phyloP scores from a whole-genome alignment of 2,797 vertebrate genomes.

The Amazona finschi region DNA sequence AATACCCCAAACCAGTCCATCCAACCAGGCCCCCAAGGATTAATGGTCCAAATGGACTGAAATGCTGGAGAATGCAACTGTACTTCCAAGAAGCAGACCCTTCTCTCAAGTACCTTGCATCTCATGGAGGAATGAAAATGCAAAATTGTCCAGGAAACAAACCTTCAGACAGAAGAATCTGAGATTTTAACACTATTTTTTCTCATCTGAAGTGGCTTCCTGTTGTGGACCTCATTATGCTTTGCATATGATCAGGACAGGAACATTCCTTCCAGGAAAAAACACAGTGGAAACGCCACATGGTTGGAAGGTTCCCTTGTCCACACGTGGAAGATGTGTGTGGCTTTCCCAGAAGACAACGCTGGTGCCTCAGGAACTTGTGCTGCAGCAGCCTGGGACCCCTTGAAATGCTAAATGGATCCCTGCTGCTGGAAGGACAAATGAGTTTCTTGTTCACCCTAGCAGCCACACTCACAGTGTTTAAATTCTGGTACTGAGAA shows the following conservation, averaged over 20 bases:
- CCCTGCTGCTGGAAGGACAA: background rate
- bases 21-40: background rate
- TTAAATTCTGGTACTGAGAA: background rate
- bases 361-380: background rate
- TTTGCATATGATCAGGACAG: background rate
- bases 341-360: background rate
- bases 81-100: background rate
- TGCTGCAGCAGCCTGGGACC: background rate
- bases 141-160: background rate
- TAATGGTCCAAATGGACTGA: background rate
- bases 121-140: background rate
- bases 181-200: background rate
- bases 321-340: background rate
- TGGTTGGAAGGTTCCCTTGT: background rate
- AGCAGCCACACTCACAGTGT: background rate
- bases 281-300: rapidly evolving
- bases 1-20: background rate
- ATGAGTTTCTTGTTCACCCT: background rate
- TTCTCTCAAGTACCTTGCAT: background rate
- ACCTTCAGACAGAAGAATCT: background rate
- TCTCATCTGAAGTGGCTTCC: background rate
- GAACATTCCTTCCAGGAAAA: background rate
- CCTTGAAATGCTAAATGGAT: background rate
- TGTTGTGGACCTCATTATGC: background rate
- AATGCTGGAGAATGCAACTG: background rate